Conservation (phyloP, 1,140 invertebrate genomes). For the Drosophila nebulosa region DNA sequence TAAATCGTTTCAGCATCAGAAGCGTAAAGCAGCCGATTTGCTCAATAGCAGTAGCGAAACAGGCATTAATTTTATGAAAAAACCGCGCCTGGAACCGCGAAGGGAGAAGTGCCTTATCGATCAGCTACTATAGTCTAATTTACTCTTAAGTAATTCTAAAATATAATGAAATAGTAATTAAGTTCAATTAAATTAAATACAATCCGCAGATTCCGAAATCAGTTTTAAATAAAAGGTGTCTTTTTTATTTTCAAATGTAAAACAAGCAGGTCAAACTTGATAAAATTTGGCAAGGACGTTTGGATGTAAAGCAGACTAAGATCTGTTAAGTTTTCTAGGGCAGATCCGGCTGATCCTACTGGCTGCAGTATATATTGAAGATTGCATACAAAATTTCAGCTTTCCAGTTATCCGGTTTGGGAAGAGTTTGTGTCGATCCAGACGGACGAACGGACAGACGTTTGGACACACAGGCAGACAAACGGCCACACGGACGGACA, state of each 20-base stretch:
- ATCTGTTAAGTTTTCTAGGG: no score
- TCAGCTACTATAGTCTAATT: slow-evolving; percentile 61
- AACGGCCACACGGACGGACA: no score
- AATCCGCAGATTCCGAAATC: neutral
- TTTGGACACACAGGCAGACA: no score
- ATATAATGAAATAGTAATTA: neutral
- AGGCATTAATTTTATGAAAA: slow-evolving; percentile 72
- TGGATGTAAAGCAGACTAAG: no score
- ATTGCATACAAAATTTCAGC: no score
- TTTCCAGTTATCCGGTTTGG: no score
- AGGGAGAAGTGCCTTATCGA: slow-evolving; percentile 77
- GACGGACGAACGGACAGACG: no score
- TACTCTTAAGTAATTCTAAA: neutral
- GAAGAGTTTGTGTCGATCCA: no score
- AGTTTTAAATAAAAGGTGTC: neutral
- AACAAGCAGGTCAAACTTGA: no score
- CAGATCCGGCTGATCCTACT: no score
- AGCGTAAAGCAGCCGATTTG: slow-evolving; percentile 68
- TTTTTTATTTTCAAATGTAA: neutral
- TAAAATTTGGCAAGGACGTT: no score
- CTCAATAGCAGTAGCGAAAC: slow-evolving; percentile 72
- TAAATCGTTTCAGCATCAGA: slow-evolving; percentile 51
- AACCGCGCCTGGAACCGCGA: slow-evolving; percentile 53
- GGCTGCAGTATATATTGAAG: no score
- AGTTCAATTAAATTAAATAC: neutral